Evolutionary conservation across 2,797 vertebrate species (phyloP).

Genomic region (Fistularia tabacaria): DNA sequence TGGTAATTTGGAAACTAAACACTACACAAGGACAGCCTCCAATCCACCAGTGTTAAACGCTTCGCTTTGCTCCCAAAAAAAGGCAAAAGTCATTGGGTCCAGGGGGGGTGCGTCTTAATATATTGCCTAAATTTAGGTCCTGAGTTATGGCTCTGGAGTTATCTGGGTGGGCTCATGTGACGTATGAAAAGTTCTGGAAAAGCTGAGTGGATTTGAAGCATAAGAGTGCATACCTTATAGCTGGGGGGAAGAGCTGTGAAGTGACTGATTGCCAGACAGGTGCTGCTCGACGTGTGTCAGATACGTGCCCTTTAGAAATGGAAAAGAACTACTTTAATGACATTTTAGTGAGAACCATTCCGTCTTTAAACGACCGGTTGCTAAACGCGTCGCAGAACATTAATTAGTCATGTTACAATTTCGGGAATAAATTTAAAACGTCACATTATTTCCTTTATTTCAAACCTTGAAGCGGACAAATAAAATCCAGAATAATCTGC

Average conservation of each 20-base stretch:
- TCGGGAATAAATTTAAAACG: background rate
- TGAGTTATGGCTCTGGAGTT: conserved; percentile 72
- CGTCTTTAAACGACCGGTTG: background rate
- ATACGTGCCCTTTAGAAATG: conserved; percentile 80
- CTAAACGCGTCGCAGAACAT: background rate
- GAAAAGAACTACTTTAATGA: conserved; percentile 72
- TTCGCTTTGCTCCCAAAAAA: conserved; percentile 68
- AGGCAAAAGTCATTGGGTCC: conserved; percentile 65
- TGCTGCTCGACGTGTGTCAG: conserved; percentile 79
- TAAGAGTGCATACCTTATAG: conserved; percentile 67
- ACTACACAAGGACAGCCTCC: conserved; percentile 45
- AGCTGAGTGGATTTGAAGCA: conserved; percentile 76
- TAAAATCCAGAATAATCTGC: conserved; percentile 33
- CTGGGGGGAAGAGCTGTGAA: conserved; percentile 78
- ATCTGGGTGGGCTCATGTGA: conserved; percentile 77
- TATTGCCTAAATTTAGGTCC: conserved; percentile 83
- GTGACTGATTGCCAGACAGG: conserved; percentile 89
- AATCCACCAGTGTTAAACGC: conserved; percentile 35
- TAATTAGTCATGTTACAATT: background rate
- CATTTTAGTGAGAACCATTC: conserved; percentile 48
- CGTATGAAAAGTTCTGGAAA: conserved; percentile 77
- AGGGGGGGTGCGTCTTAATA: conserved; percentile 62
- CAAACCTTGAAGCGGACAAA: background rate
- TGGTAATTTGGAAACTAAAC: conserved; percentile 60
- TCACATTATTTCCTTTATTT: background rate